Evolutionary conservation across 1,140 invertebrate genomes (phyloP).

Genomic region (Bacillus rossius): DNA sequence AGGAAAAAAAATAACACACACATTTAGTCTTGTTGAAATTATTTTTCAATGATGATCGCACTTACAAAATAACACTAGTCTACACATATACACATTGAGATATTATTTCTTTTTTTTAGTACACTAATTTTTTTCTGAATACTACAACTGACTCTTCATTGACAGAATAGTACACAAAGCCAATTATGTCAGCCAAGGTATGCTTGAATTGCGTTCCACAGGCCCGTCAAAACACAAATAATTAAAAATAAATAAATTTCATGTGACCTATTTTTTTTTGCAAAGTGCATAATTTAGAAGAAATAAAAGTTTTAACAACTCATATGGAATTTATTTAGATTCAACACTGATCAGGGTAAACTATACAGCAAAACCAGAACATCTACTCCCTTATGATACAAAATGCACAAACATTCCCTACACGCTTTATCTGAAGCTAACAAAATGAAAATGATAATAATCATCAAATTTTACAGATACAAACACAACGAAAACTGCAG

Average conservation of each 20-base stretch:
- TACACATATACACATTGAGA: conserved; percentile 22
- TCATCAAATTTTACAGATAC: too few species aligned
- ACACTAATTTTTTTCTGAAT: conserved; percentile 8
- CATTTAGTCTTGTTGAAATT: conserved; percentile 8
- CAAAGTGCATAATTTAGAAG: too few species aligned
- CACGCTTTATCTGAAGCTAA: conserved; percentile 14
- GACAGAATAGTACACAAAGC: too few species aligned
- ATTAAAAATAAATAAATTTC: too few species aligned
- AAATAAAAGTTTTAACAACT: too few species aligned
- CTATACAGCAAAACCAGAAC: conserved; percentile 12
- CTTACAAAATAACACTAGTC: conserved; percentile 21
- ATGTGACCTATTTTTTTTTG: too few species aligned
- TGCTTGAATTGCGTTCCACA: too few species aligned
- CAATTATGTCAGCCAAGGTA: too few species aligned
- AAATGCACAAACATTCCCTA: conserved; percentile 14
- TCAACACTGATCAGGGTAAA: conserved; percentile 15
- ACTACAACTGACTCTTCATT: too few species aligned
- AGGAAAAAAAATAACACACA: conserved; percentile 11
- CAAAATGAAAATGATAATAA: not conserved
- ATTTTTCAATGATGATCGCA: conserved; percentile 13
- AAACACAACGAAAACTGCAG: too few species aligned
- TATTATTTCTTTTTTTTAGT: conserved; percentile 10
- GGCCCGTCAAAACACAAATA: too few species aligned
- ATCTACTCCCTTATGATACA: conserved; percentile 13
- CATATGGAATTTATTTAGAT: conserved; percentile 7